Conservation (phyloP, 2,113 vertebrate genomes). For the Misgurnus anguillicaudatus region DNA sequence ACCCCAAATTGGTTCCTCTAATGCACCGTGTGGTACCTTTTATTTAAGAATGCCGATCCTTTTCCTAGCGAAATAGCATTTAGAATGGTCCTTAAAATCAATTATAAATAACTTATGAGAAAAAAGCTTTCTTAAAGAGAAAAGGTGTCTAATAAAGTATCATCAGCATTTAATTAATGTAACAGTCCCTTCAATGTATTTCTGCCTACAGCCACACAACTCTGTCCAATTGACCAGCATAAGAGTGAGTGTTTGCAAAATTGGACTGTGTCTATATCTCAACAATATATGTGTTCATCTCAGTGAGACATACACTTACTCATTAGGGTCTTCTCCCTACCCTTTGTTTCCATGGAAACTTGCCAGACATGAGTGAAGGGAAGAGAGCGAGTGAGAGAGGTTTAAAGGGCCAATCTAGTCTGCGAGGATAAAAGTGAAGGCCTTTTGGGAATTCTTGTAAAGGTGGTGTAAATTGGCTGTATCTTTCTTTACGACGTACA, state of each 20-base stretch:
- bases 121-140: too few species aligned
- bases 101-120: too few species aligned
- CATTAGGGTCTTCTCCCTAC: conserved; percentile 60
- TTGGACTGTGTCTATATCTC: not conserved
- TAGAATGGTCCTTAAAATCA: too few species aligned
- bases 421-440: conserved; percentile 55
- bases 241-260: not conserved
- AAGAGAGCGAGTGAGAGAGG: conserved; percentile 54
- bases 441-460: conserved; percentile 63
- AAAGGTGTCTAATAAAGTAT: too few species aligned
- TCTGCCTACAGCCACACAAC: conserved; percentile 2
- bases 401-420: conserved; percentile 70
- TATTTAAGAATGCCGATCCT: too few species aligned
- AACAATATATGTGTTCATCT: conserved; percentile 51
- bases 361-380: conserved; percentile 64
- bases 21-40: too few species aligned
- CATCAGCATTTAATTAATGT: not conserved
- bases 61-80: too few species aligned
- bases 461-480: conserved; percentile 50
- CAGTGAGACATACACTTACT: conserved; percentile 59
- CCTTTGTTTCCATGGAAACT: conserved; percentile 81
- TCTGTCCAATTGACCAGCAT: conserved; percentile 28
- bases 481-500: conserved; percentile 42
- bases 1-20: too few species aligned
- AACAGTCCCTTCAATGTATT: not conserved